Conservation (phyloP, 2,888 invertebrate genomes). For the Hypomecis punctinalis region DNA sequence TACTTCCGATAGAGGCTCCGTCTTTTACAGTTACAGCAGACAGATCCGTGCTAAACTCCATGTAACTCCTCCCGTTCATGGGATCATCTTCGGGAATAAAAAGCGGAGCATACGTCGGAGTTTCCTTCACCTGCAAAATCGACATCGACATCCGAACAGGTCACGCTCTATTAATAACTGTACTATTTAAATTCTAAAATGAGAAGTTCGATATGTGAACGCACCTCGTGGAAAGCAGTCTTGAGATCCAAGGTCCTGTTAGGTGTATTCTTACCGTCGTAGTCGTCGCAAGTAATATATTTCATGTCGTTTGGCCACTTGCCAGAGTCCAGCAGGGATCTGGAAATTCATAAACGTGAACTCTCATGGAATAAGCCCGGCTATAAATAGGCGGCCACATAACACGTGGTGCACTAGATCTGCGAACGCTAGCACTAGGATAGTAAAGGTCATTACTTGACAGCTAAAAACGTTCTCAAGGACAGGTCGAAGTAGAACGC, state of each 20-base stretch:
- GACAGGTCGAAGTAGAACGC: conserved; percentile 96
- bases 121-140: conserved; percentile 82
- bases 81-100: conserved; percentile 85
- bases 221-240: conserved; percentile 88
- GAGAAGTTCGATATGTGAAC: conserved; percentile 48
- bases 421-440: conserved; percentile 60
- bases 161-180: conserved; percentile 32
- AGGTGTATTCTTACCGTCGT: conserved; percentile 91
- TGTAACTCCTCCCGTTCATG: conserved; percentile 89
- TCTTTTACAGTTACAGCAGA: conserved; percentile 89
- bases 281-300: conserved; percentile 92
- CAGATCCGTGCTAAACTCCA: conserved; percentile 90
- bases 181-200: conserved; percentile 15
- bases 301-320: conserved; percentile 90
- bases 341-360: conserved; percentile 79
- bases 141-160: conserved; percentile 8
- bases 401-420: conserved; percentile 64
- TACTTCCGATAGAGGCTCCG: conserved; percentile 89
- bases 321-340: conserved; percentile 88
- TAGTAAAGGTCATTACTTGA: conserved; percentile 86
- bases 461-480: conserved; percentile 88
- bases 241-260: conserved; percentile 89
- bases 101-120: conserved; percentile 89
- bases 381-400: conserved; percentile 70
- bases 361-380: conserved; percentile 72